These are phyloP conservation scores for Malurus cyaneus DNA, from an alignment of 2,113 vertebrate genomes.

Conservation along the genomic window DNA sequence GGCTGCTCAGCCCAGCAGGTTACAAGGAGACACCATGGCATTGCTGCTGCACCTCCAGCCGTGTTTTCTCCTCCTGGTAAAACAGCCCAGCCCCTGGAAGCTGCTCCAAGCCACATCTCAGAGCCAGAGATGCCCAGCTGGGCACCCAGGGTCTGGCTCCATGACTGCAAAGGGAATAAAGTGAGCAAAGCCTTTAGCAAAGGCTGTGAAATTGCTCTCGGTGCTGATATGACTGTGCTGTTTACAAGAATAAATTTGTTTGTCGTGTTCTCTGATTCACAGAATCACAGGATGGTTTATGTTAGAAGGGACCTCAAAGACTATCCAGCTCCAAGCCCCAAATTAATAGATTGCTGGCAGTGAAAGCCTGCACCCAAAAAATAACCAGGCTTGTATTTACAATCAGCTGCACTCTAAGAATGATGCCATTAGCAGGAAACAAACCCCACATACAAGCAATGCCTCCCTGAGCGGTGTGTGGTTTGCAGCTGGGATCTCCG, in stretches of 20 bases:
- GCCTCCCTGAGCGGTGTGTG: neutral
- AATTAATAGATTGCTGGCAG: neutral
- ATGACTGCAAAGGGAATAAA: neutral
- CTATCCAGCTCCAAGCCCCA: neutral
- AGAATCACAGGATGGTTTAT: neutral
- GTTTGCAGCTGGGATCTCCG: neutral
- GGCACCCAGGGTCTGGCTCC: neutral
- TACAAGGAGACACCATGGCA: neutral
- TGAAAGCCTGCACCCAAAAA: neutral
- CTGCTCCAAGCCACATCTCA: neutral
- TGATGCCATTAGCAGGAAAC: neutral
- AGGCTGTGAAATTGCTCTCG: neutral
- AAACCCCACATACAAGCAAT: neutral
- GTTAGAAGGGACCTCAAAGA: neutral
- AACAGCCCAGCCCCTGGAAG: neutral
- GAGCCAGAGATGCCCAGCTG: neutral
- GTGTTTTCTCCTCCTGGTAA: neutral
- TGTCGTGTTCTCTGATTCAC: neutral
- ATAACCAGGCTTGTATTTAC: neutral
- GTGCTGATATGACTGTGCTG: neutral
- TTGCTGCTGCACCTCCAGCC: neutral
- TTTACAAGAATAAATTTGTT: neutral
- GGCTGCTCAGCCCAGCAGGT: neutral
- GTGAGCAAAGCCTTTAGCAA: neutral
- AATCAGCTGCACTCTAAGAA: slow-evolving; percentile 30